Base-by-base conservation (phyloP, 2,113 vertebrate species). In the Columba livia region DNA sequence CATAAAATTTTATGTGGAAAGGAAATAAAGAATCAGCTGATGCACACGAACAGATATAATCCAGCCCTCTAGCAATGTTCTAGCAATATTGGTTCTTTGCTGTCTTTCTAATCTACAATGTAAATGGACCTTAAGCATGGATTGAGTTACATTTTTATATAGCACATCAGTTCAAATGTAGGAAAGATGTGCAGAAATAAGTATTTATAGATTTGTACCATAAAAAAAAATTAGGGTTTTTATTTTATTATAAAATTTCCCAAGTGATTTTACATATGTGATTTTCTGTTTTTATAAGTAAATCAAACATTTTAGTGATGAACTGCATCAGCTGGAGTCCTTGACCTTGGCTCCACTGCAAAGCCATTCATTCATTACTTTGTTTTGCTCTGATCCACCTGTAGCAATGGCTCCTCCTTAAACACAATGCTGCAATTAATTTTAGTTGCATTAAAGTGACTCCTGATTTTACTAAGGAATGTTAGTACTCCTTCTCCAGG, bases 271-370 rank as follows among this genome's bases (percentile, higher is more conserved):
- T 32, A 64, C 4, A 11, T 21, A 32, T 14, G 9, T 12, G 7
- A 23, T 54, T 74, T 57, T 61, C 6, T 51, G n/a, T 1, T 79
- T 79, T 54, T 34, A 2, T 28, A n/a, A 53, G 34, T 14, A 71
- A 83, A 85, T n/a, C 15, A 58, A 77, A 70, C 23, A 36, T 32
- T 79, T 56, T n/a, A 58, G 67, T 0, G 1, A 54, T 18, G 64
- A 79, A 18, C 15, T 1, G 4, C 54, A 70, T 32, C 2, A 2
- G 29, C 23, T 2, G 1, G 2, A 2, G 64, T 61, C 19, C 29
- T 79, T 54, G 26, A 32, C 10, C 11, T 60, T 2, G 1, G 38
- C 61, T 88, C 12, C 13, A 28, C 4, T 29, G 50, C 34, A 88
- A 79, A 93, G 29, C 28, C 3, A 9, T 57, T 54, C 11, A 29